Evolutionary conservation across 2,113 vertebrate genomes (phyloP).

Genomic region (Strigops habroptila): DNA sequence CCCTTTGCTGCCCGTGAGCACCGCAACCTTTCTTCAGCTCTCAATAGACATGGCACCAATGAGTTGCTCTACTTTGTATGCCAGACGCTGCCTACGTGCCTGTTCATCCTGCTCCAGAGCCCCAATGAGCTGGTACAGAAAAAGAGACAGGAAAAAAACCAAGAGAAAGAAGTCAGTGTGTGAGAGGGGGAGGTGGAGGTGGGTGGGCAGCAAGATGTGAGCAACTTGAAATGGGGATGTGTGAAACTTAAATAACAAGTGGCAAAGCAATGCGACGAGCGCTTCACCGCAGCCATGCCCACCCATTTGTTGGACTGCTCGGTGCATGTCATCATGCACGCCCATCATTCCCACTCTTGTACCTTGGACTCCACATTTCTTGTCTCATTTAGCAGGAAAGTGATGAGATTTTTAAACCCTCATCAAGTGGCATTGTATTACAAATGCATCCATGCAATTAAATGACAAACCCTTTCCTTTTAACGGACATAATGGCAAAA

Average conservation of each 20-base stretch:
- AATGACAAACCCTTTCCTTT: constrained; percentile 48
- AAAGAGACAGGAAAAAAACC: neutral
- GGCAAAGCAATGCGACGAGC: neutral
- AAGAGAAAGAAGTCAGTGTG: neutral
- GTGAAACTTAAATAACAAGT: neutral
- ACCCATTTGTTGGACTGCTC: neutral
- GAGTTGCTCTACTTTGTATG: constrained; percentile 96
- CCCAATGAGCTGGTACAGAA: constrained; percentile 82
- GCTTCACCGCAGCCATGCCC: neutral
- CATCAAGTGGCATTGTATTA: neutral
- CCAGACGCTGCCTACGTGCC: constrained; percentile 89
- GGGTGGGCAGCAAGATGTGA: neutral
- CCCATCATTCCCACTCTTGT: neutral
- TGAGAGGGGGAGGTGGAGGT: neutral
- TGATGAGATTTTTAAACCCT: constrained; percentile 20
- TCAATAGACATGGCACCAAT: constrained; percentile 94
- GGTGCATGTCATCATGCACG: neutral
- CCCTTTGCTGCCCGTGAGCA: constrained; percentile 21
- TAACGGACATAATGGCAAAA: constrained; percentile 49
- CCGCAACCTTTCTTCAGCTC: constrained; percentile 83
- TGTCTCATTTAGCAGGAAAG: constrained; percentile 6
- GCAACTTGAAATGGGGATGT: fast-evolving
- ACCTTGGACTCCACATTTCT: neutral
- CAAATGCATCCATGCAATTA: constrained; percentile 14
- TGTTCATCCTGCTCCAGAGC: constrained; percentile 95